Conservation (phyloP, 2,888 invertebrate species). For the Chrysomela aeneicollis region DNA sequence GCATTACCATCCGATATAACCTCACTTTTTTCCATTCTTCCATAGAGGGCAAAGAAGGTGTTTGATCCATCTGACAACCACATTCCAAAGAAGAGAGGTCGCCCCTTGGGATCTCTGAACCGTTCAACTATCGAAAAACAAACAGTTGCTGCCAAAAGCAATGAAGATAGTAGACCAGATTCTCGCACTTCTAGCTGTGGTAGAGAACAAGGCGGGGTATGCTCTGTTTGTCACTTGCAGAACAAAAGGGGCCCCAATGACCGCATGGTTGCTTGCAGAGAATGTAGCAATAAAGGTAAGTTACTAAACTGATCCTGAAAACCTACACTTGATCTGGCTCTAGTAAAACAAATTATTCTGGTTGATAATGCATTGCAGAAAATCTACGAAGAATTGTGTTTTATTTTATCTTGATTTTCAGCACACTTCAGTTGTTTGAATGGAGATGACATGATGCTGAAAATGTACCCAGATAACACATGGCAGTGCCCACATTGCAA, state of each 20-base stretch:
- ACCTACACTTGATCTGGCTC: no score
- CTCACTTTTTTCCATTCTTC: background rate
- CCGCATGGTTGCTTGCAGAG: slow-evolving; percentile 72
- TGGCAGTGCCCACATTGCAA: slow-evolving; percentile 94
- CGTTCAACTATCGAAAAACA: slow-evolving; percentile 68
- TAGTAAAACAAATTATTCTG: no score
- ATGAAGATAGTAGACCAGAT: slow-evolving; percentile 54
- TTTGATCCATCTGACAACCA: slow-evolving; percentile 88
- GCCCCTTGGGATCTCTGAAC: slow-evolving; percentile 70
- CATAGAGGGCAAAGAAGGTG: slow-evolving; percentile 79
- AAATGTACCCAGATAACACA: slow-evolving; percentile 71
- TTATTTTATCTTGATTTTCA: slow-evolving; percentile 49
- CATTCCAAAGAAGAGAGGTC: slow-evolving; percentile 75
- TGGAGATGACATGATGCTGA: slow-evolving; percentile 71
- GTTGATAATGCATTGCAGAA: no score
- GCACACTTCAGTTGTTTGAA: slow-evolving; percentile 76
- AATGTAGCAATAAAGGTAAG: slow-evolving; percentile 75
- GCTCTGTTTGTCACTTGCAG: slow-evolving; percentile 69
- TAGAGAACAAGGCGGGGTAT: slow-evolving; percentile 66
- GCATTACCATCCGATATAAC: background rate
- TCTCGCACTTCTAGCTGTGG: slow-evolving; percentile 57
- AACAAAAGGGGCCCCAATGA: slow-evolving; percentile 69
- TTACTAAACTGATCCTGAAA: slow-evolving; percentile 15
- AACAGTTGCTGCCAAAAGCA: slow-evolving; percentile 44
- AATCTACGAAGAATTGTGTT: no score